A percentile compares a stretch with the other conserved stretches of the same genome.
These are phyloP conservation scores for Bicyclus anynana DNA, from an alignment of 1,140 invertebrate species.

Conservation along the genomic window DNA sequence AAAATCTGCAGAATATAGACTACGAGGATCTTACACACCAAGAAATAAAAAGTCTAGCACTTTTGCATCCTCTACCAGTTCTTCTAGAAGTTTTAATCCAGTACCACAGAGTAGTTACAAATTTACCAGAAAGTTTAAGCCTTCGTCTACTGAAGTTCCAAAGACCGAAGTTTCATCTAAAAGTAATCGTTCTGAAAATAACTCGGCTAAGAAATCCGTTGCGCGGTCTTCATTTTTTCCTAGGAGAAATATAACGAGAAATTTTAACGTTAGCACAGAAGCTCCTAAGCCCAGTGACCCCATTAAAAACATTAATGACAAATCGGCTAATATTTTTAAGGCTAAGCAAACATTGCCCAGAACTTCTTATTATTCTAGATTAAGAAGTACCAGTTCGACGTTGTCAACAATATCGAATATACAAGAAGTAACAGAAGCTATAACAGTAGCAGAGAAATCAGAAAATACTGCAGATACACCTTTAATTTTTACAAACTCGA, in stretches of 20 bases:
- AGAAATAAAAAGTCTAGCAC: conserved; percentile 46
- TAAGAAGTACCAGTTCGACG: conserved; percentile 39
- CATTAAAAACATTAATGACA: conserved; percentile 27
- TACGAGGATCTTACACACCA: conserved; percentile 42
- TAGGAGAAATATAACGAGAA: conserved; percentile 31
- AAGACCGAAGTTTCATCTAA: conserved; percentile 31
- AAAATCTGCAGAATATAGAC: conserved; percentile 41
- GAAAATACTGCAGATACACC: conserved; percentile 49
- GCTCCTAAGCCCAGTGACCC: conserved; percentile 14
- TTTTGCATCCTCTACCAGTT: conserved; percentile 29
- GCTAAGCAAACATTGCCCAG: conserved; percentile 42
- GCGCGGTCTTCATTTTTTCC: conserved; percentile 29
- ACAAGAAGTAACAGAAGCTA: conserved; percentile 21
- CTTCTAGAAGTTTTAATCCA: conserved; percentile 26
- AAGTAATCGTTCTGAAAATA: conserved; percentile 37
- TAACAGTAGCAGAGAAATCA: conserved; percentile 35
- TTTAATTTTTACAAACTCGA: conserved; percentile 53
- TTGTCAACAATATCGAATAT: conserved; percentile 29
- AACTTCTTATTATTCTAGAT: conserved; percentile 58
- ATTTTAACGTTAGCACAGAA: conserved; percentile 29
- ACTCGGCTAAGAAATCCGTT: conserved; percentile 42
- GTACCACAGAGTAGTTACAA: conserved; percentile 47
- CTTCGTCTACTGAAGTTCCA: conserved; percentile 40
- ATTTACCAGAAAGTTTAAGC: conserved; percentile 59
- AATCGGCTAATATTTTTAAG: conserved; percentile 26